Evolutionary conservation across 2,888 invertebrate genomes (phyloP).

Genomic region (Andrena flavipes): DNA sequence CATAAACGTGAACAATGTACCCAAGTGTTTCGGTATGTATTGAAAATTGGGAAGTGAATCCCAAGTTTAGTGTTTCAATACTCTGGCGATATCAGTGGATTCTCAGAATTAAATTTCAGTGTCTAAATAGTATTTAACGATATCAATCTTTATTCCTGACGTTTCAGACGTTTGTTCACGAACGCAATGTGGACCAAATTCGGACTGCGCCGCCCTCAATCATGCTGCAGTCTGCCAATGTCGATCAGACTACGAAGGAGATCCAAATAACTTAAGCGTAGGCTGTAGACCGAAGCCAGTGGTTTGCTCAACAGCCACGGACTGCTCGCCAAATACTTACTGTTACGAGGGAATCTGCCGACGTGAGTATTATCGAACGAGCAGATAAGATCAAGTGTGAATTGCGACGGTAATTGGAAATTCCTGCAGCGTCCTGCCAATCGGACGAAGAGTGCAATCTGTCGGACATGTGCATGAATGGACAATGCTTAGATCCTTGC

Average conservation of each 20-base stretch:
- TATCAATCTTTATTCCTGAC: too few relatives aligned
- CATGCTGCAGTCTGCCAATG: constrained; percentile 93
- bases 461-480: constrained; percentile 92
- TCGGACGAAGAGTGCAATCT: constrained; percentile 92
- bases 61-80: too few relatives aligned
- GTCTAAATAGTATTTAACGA: not conserved
- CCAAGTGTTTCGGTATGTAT: constrained; percentile 90
- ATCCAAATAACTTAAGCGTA: constrained; percentile 88
- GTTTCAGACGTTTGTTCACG: constrained; percentile 91
- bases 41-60: not conserved
- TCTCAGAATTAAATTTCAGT: not conserved
- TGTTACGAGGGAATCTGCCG: constrained; percentile 93
- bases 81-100: too few relatives aligned
- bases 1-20: constrained; percentile 89
- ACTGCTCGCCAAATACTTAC: constrained; percentile 92
- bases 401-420: constrained; percentile 1
- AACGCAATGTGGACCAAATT: constrained; percentile 92
- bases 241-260: constrained; percentile 91
- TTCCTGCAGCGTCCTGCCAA: constrained; percentile 89
- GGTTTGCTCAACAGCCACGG: constrained; percentile 89
- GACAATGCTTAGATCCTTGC: constrained; percentile 94
- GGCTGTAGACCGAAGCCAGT: constrained; percentile 92
- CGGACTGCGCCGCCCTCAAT: constrained; percentile 92
- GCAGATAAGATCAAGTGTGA: rapidly evolving
- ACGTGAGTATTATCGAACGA: constrained; percentile 87